A percentile compares a stretch with the other conserved stretches of the same genome.
Conservation (phyloP, 2,113 vertebrate species). For the Crocuta crocuta region DNA sequence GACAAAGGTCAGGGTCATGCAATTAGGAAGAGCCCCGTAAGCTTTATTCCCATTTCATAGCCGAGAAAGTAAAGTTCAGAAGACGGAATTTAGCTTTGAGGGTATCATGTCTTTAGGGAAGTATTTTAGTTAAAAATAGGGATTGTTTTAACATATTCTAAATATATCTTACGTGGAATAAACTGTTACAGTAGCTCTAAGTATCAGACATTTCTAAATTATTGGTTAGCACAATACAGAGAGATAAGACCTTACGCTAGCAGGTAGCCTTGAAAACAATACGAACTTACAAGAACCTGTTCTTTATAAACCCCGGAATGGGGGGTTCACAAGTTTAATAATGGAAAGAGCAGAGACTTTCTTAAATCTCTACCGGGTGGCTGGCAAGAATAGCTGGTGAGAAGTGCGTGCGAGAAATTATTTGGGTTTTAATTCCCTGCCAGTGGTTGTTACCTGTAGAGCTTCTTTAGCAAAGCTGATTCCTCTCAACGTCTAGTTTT, state of each 20-base stretch:
- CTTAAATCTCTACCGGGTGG: background rate
- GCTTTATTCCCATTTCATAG: background rate
- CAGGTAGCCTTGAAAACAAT: background rate
- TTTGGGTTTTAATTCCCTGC: background rate
- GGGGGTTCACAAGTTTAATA: background rate
- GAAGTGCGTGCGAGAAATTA: background rate
- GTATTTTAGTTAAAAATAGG: background rate
- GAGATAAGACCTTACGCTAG: background rate
- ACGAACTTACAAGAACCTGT: background rate
- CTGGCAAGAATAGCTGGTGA: background rate
- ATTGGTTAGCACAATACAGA: background rate
- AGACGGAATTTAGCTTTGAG: background rate
- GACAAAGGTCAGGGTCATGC: background rate
- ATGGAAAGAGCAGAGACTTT: background rate
- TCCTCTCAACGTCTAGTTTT: background rate
- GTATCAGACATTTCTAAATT: no score
- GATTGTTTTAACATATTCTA: background rate
- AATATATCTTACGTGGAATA: no score
- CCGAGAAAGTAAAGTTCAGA: background rate
- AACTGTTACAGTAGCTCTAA: accelerated
- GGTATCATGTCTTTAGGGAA: background rate
- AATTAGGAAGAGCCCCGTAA: no score
- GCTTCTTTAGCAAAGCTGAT: background rate
- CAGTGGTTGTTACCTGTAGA: accelerated
- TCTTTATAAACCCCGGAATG: background rate